Evolutionary conservation across 2,113 vertebrate species (phyloP).

Genomic region (Halcyon senegalensis): DNA sequence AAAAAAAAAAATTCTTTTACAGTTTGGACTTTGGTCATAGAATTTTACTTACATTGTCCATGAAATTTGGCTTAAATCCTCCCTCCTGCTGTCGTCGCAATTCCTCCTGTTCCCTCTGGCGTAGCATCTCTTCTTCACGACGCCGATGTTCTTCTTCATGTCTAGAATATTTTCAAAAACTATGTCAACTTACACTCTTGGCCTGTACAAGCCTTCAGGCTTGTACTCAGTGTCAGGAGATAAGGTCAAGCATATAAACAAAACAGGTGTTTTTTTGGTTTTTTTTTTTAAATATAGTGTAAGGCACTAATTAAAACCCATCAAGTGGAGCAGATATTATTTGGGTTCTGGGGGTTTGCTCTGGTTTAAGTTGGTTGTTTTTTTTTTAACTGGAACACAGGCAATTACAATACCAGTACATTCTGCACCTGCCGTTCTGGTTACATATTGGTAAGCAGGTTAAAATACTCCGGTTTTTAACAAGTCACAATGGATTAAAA

Average conservation of each 20-base stretch:
- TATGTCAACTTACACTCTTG: not conserved
- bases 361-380: too few relatives aligned
- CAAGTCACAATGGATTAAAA: not conserved
- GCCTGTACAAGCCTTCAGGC: not conserved
- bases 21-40: not conserved
- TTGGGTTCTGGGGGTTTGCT: too few relatives aligned
- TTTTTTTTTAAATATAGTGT: too few relatives aligned
- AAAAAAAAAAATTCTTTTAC: not conserved
- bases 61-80: constrained; percentile 90
- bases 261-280: not conserved
- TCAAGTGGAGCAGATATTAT: not conserved
- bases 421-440: not conserved
- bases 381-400: not conserved
- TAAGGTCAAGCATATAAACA: not conserved
- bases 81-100: constrained; percentile 87
- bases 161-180: constrained; percentile 11
- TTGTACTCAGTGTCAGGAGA: not conserved
- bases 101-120: constrained; percentile 94
- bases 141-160: constrained; percentile 95
- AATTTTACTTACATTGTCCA: constrained; percentile 90
- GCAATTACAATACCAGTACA: not conserved
- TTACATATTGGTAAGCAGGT: not conserved
- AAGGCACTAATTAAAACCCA: not conserved
- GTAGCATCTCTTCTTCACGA: constrained; percentile 92
- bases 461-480: not conserved